A percentile compares a stretch with the other conserved stretches of the same genome.
phyloP scores from a whole-genome alignment of 2,113 vertebrate species.

The Malurus melanocephalus region DNA sequence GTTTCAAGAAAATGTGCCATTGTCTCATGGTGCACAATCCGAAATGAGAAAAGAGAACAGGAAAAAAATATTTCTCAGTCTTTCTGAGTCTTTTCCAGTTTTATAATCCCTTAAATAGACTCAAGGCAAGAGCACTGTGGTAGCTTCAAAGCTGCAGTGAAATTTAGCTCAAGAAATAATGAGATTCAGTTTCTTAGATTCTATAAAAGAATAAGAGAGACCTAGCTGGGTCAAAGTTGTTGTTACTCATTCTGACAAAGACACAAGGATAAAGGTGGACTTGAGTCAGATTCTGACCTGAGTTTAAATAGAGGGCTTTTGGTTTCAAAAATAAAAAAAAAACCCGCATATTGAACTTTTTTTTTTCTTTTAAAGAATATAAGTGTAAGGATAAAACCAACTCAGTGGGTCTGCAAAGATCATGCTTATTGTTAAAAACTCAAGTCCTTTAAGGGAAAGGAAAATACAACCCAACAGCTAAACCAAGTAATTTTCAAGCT shows the following conservation, averaged over 20 bases:
- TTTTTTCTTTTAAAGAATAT: not conserved
- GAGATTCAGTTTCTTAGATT: not conserved
- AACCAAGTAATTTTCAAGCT: not conserved
- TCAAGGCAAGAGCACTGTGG: not conserved
- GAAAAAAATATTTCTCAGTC: not conserved
- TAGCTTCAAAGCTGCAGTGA: not conserved
- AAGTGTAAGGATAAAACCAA: not conserved
- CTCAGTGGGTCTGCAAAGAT: not conserved
- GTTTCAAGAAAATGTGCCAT: not conserved
- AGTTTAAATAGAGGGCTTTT: not conserved
- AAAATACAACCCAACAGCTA: not conserved
- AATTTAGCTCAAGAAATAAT: not conserved
- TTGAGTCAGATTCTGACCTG: not conserved
- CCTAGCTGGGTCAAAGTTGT: not conserved
- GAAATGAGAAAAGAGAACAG: not conserved
- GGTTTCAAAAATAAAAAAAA: not conserved
- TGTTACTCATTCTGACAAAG: not conserved
- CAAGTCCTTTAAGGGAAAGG: not conserved
- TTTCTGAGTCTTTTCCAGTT: not conserved
- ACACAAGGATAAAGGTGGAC: not conserved
- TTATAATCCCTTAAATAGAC: not conserved
- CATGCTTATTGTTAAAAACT: not conserved
- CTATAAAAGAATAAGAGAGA: not conserved
- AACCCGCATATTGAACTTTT: not conserved
- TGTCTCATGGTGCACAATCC: not conserved